Percentiles rank a stretch among this genome's conserved stretches.
These are phyloP conservation scores for Eutolmus rufibarbis DNA, from an alignment of 2,888 invertebrate genomes.

Conservation along the genomic window DNA sequence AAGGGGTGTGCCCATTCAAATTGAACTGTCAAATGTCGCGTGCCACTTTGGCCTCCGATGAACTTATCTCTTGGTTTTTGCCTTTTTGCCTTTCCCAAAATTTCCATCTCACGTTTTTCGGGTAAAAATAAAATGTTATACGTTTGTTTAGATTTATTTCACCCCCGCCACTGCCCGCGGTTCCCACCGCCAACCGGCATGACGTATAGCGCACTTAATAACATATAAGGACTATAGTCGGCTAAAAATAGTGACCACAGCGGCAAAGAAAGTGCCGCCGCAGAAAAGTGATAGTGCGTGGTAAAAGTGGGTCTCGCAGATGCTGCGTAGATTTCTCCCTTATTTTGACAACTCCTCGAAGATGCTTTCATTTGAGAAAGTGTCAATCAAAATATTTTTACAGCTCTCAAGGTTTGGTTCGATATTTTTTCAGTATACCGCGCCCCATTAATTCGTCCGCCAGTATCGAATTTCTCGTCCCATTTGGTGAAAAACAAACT, in stretches of 20 bases:
- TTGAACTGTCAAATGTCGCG: constrained; percentile 48
- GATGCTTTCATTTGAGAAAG: constrained; percentile 40
- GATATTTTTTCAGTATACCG: background rate
- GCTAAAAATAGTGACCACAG: constrained; percentile 40
- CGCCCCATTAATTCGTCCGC: constrained; percentile 3
- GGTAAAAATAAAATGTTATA: constrained; percentile 37
- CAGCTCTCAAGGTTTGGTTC: background rate
- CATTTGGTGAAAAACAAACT: background rate
- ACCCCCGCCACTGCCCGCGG: background rate
- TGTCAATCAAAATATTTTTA: constrained; percentile 44
- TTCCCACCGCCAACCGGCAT: background rate
- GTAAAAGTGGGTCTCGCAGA: constrained; percentile 7
- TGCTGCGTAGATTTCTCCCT: background rate
- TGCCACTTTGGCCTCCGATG: constrained; percentile 45
- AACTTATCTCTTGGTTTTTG: background rate
- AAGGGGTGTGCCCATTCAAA: constrained; percentile 32
- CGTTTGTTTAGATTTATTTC: constrained; percentile 1
- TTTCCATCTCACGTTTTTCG: constrained; percentile 33
- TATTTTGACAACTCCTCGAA: constrained; percentile 13
- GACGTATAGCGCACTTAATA: constrained; percentile 20
- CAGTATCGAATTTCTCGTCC: constrained; percentile 29
- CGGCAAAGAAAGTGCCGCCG: background rate
- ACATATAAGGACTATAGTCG: background rate
- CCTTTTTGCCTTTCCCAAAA: background rate
- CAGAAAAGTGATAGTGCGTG: background rate